Base-by-base conservation (phyloP, 2,113 vertebrate species). In the Mustela lutreola region DNA sequence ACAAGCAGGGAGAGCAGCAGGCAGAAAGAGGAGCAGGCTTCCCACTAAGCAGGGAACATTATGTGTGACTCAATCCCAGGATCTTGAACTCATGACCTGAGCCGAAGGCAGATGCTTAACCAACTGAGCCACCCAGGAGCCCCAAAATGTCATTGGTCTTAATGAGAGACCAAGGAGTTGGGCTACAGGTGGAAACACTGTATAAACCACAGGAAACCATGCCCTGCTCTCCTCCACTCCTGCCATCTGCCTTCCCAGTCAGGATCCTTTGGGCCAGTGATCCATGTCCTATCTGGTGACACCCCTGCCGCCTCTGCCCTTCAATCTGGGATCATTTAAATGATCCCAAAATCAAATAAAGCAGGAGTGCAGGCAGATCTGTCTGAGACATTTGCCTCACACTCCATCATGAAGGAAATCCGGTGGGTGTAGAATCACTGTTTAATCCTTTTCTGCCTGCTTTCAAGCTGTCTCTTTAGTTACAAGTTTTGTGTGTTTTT, bases 261-360 rank as follows among this genome's bases (percentile, higher is more conserved):
- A n/a, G 24, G 31, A n/a, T 31, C 75, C 36, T 3, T 1, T 28
- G 10, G 2, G 15, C 53, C 36, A 22, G 11, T 12, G 3, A 15
- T 6, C 21, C 4, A 6, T 28, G 0, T 21, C 0, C 7, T 22
- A 9, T 8, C 33, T 50, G 11, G 2, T 5, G 22, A 5, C 0
- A 2, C 0, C 2, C 36, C 8, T 8, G 36, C 62, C 48, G 12
- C 31, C 33, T 58, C 56, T 4, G 2, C 6, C 19, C 19, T 82
- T 76, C 14, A 0, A 4, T 16, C 24, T 2, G 73, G 48, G 26
- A 2, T 4, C 45, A 12, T 19, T 42, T 42, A 42, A 42, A 42
- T 42, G 42, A 42, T 42, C 42, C 42, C 42, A 42, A 42, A 42
- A 42, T 42, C 21, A 16, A 63, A 19, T 3, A 26, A 21, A 1